Evolutionary conservation across 2,797 vertebrate genomes (phyloP), one percentile per base, ranked within the genome.

Genomic region (Chaenodraco wilsoni): DNA sequence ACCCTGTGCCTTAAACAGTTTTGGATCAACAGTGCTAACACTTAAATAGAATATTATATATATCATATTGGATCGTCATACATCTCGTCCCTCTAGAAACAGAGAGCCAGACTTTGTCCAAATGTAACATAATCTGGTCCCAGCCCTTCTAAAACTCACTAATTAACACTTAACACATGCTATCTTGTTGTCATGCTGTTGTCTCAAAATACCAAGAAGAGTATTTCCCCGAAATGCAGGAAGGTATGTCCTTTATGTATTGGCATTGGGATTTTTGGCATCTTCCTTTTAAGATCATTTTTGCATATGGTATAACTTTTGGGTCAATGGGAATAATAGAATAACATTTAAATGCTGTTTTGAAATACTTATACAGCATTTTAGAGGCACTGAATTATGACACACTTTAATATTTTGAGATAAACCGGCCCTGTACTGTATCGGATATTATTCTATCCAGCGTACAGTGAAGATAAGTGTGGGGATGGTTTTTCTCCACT

Each of bases 401-500:
- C 5, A 62, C 7, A 23, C 56, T 46, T 45, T 23, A 19, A 60
- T 5, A 50, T 41, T 17, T 33, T 44, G 8, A 19, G 19, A 4
- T 31, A 40, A 64, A 23, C 23, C 15, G 12, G 11, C 31, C 3
- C 12, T 59, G 51, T 46, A 8, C 13, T 41, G n/a, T 12, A 62
- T 46, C 15, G 19, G 59, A 14, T 59, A 21, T 50, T 51, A 75
- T 50, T 45, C 10, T 62, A 12, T 33, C 4, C 3, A 9, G 9
- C 0, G 0, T 23, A 46, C 5, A 31, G 27, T 48, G 5, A 17
- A 21, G 4, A 70, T 52, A 61, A 3, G 48, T 41, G 19, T 31
- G 60, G 56, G 56, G 57, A 40, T 52, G 15, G 12, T 19, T 41
- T 67, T 31, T 4, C 3, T 55, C 85, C 90, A 90, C 85, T 83